Evolutionary conservation across 2,888 invertebrate genomes (phyloP).

Genomic region (Mythimna albipuncta): DNA sequence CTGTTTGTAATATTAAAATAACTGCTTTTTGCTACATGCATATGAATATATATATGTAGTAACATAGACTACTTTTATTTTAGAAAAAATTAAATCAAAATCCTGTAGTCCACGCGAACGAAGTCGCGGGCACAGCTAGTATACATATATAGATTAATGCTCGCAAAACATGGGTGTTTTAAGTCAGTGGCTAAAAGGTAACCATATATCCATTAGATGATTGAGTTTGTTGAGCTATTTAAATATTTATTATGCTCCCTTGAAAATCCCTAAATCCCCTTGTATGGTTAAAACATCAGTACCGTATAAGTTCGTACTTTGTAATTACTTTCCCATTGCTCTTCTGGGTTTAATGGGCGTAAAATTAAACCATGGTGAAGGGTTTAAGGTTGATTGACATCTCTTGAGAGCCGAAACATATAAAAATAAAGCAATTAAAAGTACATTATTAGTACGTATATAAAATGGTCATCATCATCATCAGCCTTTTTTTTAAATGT

Average conservation of each 20-base stretch:
- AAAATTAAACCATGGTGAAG: not conserved
- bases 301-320: not conserved
- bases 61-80: too few species aligned
- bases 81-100: too few species aligned
- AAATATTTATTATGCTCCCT: not conserved
- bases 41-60: too few species aligned
- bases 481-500: too few species aligned
- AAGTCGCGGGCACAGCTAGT: too few species aligned
- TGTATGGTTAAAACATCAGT: not conserved
- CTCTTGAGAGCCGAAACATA: not conserved
- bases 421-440: too few species aligned
- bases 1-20: too few species aligned
- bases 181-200: not conserved
- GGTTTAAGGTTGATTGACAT: not conserved
- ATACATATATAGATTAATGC: not conserved
- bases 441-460: too few species aligned
- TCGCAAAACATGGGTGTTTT: not conserved
- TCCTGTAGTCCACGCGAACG: too few species aligned
- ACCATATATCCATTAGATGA: not conserved
- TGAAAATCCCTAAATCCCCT: not conserved
- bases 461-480: too few species aligned
- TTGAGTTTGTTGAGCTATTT: too few species aligned
- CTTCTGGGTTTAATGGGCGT: not conserved
- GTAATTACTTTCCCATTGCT: conserved; percentile 7
- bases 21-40: too few species aligned